Percentiles rank a stretch among this genome's conserved stretches.
Conservation (phyloP, 2,113 vertebrate genomes). For the Nanorana parkeri region DNA sequence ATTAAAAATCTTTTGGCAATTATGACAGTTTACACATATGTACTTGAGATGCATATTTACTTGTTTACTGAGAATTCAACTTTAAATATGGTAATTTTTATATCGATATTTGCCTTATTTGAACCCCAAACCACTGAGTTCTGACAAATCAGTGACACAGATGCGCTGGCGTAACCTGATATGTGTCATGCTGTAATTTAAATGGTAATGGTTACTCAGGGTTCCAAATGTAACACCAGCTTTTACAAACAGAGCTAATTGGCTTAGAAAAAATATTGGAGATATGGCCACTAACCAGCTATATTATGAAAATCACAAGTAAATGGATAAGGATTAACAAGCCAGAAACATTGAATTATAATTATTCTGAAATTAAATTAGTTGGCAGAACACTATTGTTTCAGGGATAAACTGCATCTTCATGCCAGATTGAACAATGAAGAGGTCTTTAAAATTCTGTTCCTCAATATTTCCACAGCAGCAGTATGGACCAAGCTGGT, state of each 20-base stretch:
- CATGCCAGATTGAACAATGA: conserved; percentile 36
- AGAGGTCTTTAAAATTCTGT: conserved; percentile 40
- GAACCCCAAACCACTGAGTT: not conserved
- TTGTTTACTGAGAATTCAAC: too few relatives aligned
- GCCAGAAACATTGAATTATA: conserved; percentile 39
- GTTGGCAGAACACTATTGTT: conserved; percentile 44
- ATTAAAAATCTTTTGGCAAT: too few relatives aligned
- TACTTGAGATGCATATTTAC: too few relatives aligned
- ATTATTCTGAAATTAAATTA: conserved; percentile 48
- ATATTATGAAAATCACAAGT: conserved; percentile 31
- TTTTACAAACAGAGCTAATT: conserved; percentile 45
- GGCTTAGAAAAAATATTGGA: conserved; percentile 23
- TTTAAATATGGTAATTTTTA: too few relatives aligned
- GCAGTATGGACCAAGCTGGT: conserved; percentile 17
- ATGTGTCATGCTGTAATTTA: conserved; percentile 34
- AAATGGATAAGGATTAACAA: conserved; percentile 34
- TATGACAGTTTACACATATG: too few relatives aligned
- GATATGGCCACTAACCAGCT: conserved; percentile 27
- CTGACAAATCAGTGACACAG: conserved; percentile 41
- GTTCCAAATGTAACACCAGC: conserved; percentile 34
- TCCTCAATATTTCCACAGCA: conserved; percentile 27
- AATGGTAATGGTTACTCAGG: conserved; percentile 33
- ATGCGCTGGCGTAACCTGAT: conserved; percentile 15
- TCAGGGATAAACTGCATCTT: conserved; percentile 23
- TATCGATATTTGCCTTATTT: conserved; percentile 22